Base-by-base conservation (phyloP, 2,113 vertebrate species). In the Axis porcinus region DNA sequence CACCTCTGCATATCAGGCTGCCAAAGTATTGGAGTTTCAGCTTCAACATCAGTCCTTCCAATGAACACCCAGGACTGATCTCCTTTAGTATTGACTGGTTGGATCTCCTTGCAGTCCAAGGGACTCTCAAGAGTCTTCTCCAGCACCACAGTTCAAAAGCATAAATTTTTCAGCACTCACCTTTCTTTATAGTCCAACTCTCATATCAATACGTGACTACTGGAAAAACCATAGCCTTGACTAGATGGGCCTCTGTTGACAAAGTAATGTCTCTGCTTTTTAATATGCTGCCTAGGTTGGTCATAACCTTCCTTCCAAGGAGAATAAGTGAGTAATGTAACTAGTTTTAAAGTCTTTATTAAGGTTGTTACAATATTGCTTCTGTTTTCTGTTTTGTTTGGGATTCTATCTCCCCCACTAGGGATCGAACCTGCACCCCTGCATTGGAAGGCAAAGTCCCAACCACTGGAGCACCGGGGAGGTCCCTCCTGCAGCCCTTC, bases 1-100 rank as follows among this genome's bases (percentile, higher is more conserved):
- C 33, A 36, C 16, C 19, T 67, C 33, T 67, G 16, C 1, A 0
- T 16, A 67, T n/a, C 33, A 19, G 33, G 16, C 1, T 0, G 33
- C 17, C 64, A 67, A 67, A 67, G 64, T 67, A 36, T 36, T 67
- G 33, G 33, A 67, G 64, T 67, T 67, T 67, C 64, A 67, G 8
- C 33, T 67, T 67, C 33, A 67, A 11, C 8, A 21, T 67, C 64
- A 36, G 33, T 67, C 64, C 33, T 67, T 67, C 64, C 33, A n/a
- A 36, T 36, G n/a, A 36, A 70, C 21, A 19, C 21, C 11, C n/a
- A 70, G n/a, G 64, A 70, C n/a, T 36, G 64, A 21, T 70, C 21
- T 70, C 64, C n/a, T 21, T 70, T 70, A 12, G n/a, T 19, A 70
- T 12, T 19, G 17, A 70, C n/a, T 70, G 4, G n/a, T 36, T 70